These are phyloP conservation scores for Frieseomelitta varia DNA, from an alignment of 1,140 invertebrate species.

Conservation along the genomic window DNA sequence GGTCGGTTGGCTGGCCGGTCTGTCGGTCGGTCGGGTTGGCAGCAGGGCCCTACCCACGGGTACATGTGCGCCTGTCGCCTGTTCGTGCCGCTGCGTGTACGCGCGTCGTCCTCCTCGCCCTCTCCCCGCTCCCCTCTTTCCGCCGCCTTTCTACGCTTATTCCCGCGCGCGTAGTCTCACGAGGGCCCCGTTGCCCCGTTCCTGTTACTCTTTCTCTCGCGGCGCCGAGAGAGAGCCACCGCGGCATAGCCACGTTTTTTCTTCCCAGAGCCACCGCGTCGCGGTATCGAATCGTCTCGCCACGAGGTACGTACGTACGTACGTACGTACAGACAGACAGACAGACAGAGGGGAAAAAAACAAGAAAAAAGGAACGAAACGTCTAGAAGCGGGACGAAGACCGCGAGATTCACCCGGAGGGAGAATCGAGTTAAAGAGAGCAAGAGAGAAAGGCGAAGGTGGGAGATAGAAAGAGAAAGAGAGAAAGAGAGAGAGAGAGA, in stretches of 20 bases:
- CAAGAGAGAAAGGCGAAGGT: neutral
- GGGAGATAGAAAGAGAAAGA: no score
- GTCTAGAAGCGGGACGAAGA: slow-evolving; percentile 16
- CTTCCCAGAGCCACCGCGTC: slow-evolving; percentile 62
- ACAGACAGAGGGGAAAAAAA: slow-evolving; percentile 4
- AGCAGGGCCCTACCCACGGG: slow-evolving; percentile 67
- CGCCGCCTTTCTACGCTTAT: slow-evolving; percentile 31
- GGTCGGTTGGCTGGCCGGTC: slow-evolving; percentile 56
- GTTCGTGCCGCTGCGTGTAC: slow-evolving; percentile 11
- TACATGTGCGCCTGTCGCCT: slow-evolving; percentile 25
- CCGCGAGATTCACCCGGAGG: neutral
- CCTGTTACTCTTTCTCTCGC: slow-evolving; percentile 70
- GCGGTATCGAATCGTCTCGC: slow-evolving; percentile 75
- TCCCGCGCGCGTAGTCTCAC: slow-evolving; percentile 64
- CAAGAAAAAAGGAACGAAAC: slow-evolving; percentile 5
- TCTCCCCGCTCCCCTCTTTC: slow-evolving; percentile 24
- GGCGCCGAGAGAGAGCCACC: neutral
- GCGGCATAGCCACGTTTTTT: slow-evolving; percentile 64
- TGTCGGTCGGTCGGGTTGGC: slow-evolving; percentile 63
- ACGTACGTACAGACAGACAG: slow-evolving; percentile 9
- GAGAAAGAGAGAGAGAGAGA: neutral
- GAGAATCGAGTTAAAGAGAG: slow-evolving; percentile 29
- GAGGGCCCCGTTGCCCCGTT: slow-evolving; percentile 66
- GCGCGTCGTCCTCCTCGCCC: neutral
- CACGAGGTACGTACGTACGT: slow-evolving; percentile 46